Conservation (phyloP, 2,888 invertebrate species). For the Gymnosoma rotundatum region DNA sequence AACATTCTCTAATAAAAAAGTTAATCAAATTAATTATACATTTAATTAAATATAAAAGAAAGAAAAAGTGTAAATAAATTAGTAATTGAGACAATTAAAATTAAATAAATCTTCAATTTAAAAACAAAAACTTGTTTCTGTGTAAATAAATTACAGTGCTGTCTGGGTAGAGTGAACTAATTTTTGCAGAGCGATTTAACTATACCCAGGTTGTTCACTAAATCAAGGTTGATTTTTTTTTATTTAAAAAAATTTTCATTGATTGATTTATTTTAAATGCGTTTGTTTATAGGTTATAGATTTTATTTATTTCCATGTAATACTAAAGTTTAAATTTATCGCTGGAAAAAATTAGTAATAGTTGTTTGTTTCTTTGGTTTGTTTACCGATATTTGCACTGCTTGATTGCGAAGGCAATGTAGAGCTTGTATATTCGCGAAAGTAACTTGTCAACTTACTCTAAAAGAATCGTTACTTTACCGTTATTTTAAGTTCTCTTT, state of each 20-base stretch:
- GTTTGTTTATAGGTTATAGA: not conserved
- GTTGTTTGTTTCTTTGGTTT: not conserved
- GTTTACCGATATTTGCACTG: slow-evolving; percentile 1
- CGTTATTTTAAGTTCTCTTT: not conserved
- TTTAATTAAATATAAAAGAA: too few species aligned
- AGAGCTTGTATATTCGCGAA: too few species aligned
- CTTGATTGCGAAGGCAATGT: not conserved
- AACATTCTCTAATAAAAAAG: too few species aligned
- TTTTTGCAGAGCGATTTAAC: slow-evolving; percentile 7
- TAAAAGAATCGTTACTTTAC: not conserved
- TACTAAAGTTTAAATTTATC: slow-evolving; percentile 13
- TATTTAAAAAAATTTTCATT: slow-evolving; percentile 11
- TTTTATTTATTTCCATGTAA: slow-evolving; percentile 1
- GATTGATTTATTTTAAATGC: not conserved
- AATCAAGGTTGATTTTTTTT: slow-evolving; percentile 6
- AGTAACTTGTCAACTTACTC: not conserved
- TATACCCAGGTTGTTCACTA: slow-evolving; percentile 18
- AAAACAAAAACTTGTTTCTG: too few species aligned
- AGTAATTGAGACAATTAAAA: too few species aligned
- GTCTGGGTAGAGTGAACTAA: slow-evolving; percentile 20
- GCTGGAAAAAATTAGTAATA: not conserved
- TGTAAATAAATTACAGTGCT: not conserved
- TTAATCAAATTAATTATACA: too few species aligned
- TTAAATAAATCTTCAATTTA: too few species aligned
- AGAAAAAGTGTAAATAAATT: too few species aligned